Evolutionary conservation across 2,888 invertebrate species (phyloP).

Genomic region (Rhyacophila evoluta): DNA sequence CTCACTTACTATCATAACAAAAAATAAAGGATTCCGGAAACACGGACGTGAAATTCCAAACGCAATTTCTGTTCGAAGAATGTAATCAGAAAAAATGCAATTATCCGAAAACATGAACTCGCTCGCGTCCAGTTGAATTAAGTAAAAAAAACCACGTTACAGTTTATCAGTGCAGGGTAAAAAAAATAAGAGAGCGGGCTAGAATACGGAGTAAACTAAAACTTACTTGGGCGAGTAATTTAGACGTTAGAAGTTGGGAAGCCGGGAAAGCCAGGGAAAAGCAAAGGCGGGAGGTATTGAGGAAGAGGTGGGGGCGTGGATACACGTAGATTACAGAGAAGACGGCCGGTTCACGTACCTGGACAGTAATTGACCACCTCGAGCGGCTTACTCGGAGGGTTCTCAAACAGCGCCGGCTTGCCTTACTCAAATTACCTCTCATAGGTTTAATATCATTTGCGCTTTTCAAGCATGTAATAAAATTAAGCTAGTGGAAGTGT

Average conservation of each 20-base stretch:
- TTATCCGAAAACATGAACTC: constrained; percentile 48
- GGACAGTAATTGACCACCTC: constrained; percentile 35
- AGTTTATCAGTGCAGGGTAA: constrained; percentile 40
- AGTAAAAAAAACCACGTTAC: constrained; percentile 43
- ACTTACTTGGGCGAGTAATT: constrained; percentile 39
- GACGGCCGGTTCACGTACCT: constrained; percentile 34
- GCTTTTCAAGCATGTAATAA: neutral
- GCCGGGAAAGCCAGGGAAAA: neutral
- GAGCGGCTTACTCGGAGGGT: neutral
- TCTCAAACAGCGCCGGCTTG: neutral
- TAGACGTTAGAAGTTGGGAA: constrained; percentile 29
- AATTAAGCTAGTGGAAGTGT: neutral
- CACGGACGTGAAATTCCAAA: neutral
- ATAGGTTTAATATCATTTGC: neutral
- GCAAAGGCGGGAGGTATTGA: neutral
- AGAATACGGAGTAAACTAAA: constrained; percentile 7
- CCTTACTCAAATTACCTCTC: constrained; percentile 17
- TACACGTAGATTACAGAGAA: constrained; percentile 45
- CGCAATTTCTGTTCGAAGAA: constrained; percentile 8
- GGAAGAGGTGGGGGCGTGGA: constrained; percentile 28
- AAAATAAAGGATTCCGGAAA: neutral
- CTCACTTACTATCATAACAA: neutral
- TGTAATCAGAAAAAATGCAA: constrained; percentile 48
- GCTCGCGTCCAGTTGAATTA: constrained; percentile 41
- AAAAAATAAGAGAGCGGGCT: constrained; percentile 27